These are phyloP conservation scores for Rhadinocentrus ornatus DNA, from an alignment of 2,797 vertebrate genomes.

Conservation along the genomic window DNA sequence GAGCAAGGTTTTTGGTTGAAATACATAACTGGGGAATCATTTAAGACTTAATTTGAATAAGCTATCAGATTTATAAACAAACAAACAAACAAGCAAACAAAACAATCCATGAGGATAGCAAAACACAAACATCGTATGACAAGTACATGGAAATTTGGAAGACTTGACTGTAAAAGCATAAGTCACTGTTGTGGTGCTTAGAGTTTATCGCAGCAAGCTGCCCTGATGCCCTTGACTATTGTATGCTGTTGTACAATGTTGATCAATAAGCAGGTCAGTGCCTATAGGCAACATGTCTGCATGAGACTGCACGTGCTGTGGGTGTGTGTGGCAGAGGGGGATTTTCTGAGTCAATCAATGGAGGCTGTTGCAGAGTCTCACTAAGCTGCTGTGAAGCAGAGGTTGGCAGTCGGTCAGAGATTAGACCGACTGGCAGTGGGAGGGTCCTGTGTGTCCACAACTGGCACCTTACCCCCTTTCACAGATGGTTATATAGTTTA, in stretches of 20 bases:
- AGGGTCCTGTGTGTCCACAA: slow-evolving; percentile 28
- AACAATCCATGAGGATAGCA: slow-evolving; percentile 23
- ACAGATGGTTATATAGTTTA: slow-evolving; percentile 51
- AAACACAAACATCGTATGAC: slow-evolving; percentile 41
- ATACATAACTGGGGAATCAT: slow-evolving; percentile 55
- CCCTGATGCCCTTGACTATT: slow-evolving; percentile 25
- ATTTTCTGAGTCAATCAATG: slow-evolving; percentile 72
- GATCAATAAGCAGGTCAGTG: slow-evolving; percentile 72
- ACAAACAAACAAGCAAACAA: background rate
- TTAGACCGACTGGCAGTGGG: slow-evolving; percentile 62
- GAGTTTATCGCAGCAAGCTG: slow-evolving; percentile 24
- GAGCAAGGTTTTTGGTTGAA: slow-evolving; percentile 40
- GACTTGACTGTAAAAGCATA: slow-evolving; percentile 22
- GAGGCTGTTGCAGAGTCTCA: slow-evolving; percentile 59
- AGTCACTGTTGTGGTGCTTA: slow-evolving; percentile 28
- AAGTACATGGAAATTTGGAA: slow-evolving; percentile 18
- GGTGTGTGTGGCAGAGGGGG: slow-evolving; percentile 52
- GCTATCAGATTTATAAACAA: slow-evolving; percentile 35
- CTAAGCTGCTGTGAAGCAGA: slow-evolving; percentile 76
- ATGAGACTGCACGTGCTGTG: slow-evolving; percentile 23
- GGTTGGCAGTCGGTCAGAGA: slow-evolving; percentile 67
- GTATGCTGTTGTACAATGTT: slow-evolving; percentile 20
- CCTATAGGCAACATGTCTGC: slow-evolving; percentile 58
- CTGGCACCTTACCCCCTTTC: slow-evolving; percentile 45
- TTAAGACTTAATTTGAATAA: slow-evolving; percentile 54